Percentiles rank a stretch among this genome's conserved stretches.
Conservation (phyloP, 2,797 vertebrate species). For the Simalia tracyae region DNA sequence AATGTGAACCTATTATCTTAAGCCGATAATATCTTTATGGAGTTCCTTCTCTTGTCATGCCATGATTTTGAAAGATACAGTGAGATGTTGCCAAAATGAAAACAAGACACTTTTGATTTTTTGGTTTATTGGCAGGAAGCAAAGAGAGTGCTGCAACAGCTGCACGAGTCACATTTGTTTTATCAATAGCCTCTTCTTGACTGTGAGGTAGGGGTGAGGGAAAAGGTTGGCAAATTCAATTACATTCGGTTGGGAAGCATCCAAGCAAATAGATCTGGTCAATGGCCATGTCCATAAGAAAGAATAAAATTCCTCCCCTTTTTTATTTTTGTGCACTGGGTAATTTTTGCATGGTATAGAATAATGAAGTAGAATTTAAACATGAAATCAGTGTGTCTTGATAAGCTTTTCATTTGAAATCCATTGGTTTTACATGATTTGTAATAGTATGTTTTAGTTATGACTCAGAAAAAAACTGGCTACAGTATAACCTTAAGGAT, state of each 20-base stretch:
- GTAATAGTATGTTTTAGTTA: neutral
- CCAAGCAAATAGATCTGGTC: neutral
- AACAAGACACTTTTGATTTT: constrained; percentile 22
- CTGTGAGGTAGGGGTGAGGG: neutral
- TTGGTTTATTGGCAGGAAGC: neutral
- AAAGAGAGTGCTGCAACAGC: constrained; percentile 14
- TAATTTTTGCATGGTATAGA: neutral
- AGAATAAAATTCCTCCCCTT: neutral
- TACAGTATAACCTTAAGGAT: neutral
- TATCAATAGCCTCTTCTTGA: neutral
- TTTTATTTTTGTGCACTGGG: neutral
- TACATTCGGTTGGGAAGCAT: neutral
- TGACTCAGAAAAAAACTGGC: neutral
- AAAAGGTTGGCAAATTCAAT: neutral
- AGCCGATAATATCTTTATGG: neutral
- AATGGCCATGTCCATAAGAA: neutral
- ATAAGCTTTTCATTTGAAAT: constrained; percentile 19
- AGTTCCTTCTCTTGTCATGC: neutral
- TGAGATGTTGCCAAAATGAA: constrained; percentile 17
- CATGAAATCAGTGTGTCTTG: neutral
- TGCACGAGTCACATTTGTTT: neutral
- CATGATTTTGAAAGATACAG: constrained; percentile 6
- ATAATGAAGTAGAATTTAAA: neutral
- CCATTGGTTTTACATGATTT: neutral
- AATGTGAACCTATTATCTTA: neutral